phyloP scores from a whole-genome alignment of 2,113 vertebrate species.

The Chamaea fasciata region DNA sequence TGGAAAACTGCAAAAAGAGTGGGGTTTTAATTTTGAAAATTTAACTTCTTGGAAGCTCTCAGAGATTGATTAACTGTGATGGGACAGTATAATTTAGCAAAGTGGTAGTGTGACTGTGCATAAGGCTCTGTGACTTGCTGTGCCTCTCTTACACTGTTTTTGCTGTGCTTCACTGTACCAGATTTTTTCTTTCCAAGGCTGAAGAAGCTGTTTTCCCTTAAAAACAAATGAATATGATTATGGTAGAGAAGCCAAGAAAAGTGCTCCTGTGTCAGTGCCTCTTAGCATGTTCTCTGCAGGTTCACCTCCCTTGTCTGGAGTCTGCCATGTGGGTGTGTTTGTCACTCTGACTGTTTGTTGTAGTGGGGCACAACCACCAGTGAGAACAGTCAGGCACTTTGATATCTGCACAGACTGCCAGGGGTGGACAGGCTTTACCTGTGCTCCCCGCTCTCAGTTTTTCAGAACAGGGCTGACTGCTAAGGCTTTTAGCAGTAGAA shows the following conservation, averaged over 20 bases:
- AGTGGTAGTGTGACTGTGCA: background rate
- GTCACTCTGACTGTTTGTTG: background rate
- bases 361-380: background rate
- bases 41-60: background rate
- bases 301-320: background rate
- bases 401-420: background rate
- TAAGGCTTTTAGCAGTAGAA: background rate
- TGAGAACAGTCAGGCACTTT: background rate
- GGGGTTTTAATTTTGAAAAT: background rate
- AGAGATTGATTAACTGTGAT: background rate
- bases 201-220: background rate
- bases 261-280: background rate
- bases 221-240: fast-evolving
- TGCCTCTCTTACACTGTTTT: background rate
- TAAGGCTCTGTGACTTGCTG: background rate
- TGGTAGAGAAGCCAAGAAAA: background rate
- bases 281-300: background rate
- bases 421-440: background rate
- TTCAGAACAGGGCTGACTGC: background rate
- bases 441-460: background rate
- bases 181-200: background rate
- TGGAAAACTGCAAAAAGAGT: background rate
- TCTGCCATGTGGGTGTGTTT: background rate
- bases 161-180: background rate
- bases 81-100: background rate